Percentiles rank a stretch among this genome's conserved stretches.
Evolutionary conservation across 2,888 invertebrate species (phyloP).

Genomic region (Dichetophora obliterata): DNA sequence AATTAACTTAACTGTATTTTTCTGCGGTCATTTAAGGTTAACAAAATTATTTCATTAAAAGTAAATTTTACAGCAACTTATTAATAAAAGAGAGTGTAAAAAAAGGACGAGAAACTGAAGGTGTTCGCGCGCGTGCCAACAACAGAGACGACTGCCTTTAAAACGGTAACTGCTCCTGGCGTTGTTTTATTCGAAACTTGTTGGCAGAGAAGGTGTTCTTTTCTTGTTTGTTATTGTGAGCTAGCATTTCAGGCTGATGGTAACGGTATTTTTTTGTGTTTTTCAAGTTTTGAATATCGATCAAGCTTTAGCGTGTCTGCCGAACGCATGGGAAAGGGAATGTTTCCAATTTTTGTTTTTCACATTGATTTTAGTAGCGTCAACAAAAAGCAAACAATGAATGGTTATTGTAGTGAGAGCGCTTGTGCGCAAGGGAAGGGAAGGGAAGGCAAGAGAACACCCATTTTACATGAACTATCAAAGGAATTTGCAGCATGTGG

Average conservation of each 20-base stretch:
- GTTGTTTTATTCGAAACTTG: neutral
- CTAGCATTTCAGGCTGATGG: neutral
- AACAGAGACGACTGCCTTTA: neutral
- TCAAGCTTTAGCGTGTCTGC: conserved; percentile 15
- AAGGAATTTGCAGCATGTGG: neutral
- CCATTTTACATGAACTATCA: neutral
- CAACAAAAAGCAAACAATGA: too few species aligned
- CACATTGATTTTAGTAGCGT: too few species aligned
- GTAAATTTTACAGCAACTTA: too few species aligned
- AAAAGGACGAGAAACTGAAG: neutral
- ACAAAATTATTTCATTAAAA: too few species aligned
- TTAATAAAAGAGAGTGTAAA: neutral
- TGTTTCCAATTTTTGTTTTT: too few species aligned
- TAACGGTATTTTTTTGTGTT: neutral
- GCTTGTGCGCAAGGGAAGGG: too few species aligned
- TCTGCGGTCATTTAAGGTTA: too few species aligned
- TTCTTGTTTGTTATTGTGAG: neutral
- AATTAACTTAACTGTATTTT: too few species aligned
- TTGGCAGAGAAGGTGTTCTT: neutral
- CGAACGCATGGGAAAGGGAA: too few species aligned
- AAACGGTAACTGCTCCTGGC: neutral
- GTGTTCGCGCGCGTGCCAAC: neutral
- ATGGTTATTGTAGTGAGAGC: too few species aligned
- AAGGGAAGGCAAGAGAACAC: too few species aligned
- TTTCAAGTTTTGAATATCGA: conserved; percentile 17